Conservation (phyloP, 2,797 vertebrate species). For the Cryptoblepharus egeriae region DNA sequence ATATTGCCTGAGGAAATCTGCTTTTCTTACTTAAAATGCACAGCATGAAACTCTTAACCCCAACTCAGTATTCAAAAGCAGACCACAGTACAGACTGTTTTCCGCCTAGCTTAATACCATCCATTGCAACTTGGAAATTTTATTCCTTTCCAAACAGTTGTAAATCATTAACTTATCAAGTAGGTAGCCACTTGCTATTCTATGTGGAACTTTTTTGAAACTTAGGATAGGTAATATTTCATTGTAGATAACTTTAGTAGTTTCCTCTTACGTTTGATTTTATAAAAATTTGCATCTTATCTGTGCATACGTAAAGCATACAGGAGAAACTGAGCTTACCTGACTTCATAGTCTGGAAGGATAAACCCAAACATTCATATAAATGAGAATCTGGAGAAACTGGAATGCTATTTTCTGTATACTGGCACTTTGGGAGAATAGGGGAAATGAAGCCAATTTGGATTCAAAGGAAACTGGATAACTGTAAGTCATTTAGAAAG, state of each 20-base stretch:
- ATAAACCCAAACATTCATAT: background rate
- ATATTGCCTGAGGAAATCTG: conserved; percentile 55
- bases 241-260: background rate
- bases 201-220: conserved; percentile 3
- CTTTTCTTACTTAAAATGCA: conserved; percentile 28
- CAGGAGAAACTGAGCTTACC: background rate
- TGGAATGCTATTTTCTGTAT: background rate
- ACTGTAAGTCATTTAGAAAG: background rate
- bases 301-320: background rate
- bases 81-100: conserved; percentile 23
- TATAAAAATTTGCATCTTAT: background rate
- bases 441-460: background rate
- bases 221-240: background rate
- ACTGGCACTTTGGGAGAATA: background rate
- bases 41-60: conserved; percentile 10
- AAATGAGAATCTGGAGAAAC: background rate
- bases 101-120: background rate
- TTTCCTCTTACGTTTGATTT: conserved; percentile 18
- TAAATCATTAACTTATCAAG: background rate
- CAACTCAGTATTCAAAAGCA: conserved; percentile 14
- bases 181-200: background rate
- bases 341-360: background rate
- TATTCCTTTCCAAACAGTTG: conserved; percentile 11
- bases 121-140: conserved; percentile 17
- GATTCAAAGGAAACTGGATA: background rate